Evolutionary conservation across 2,888 invertebrate genomes (phyloP).

Genomic region (Exephanes ischioxanthus): DNA sequence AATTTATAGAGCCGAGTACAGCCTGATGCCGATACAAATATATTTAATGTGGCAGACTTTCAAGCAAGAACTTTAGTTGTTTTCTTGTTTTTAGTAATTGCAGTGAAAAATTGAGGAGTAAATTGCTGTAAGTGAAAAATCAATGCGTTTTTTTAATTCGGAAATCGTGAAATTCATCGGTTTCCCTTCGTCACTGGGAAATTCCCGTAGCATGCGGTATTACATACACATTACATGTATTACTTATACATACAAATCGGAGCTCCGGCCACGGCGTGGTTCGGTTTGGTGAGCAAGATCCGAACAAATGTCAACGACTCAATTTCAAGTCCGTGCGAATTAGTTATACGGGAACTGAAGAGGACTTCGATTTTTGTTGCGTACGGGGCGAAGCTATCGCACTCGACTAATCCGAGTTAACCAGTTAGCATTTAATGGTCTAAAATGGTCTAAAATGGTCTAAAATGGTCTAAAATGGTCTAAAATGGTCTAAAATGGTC

Average conservation of each 20-base stretch:
- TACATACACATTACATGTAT: no score
- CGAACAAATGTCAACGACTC: no score
- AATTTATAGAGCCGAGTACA: constrained; percentile 18
- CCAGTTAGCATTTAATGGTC: neutral
- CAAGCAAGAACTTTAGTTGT: constrained; percentile 44
- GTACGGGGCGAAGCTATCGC: neutral
- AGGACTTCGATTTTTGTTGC: constrained; percentile 18
- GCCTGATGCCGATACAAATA: neutral
- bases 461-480: no score
- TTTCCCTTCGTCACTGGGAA: no score
- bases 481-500: no score
- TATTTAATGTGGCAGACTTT: no score
- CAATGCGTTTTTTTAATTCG: neutral
- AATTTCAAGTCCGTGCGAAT: neutral
- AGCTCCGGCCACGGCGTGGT: no score
- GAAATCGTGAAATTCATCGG: neutral
- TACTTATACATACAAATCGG: no score
- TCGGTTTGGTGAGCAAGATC: no score
- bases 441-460: no score
- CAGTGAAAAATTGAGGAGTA: neutral
- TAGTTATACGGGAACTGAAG: neutral
- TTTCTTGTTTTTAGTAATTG: neutral
- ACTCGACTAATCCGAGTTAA: neutral
- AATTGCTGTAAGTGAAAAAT: constrained; percentile 1
- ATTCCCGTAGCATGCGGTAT: no score